phyloP scores from a whole-genome alignment of 1,140 invertebrate species.

The Drosophila saltans region DNA sequence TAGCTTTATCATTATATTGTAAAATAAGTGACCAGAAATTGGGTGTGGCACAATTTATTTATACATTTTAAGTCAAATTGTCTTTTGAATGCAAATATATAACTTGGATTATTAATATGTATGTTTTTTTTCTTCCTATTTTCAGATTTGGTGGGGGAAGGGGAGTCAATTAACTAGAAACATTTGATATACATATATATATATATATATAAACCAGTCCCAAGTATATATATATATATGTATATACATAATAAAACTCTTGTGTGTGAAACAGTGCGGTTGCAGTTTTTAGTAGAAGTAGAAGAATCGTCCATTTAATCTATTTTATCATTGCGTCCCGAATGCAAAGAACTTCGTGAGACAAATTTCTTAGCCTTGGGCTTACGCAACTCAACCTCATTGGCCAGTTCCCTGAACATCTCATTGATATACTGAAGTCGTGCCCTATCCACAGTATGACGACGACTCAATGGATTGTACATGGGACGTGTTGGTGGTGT shows the following conservation, averaged over 20 bases:
- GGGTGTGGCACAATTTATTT: conserved; percentile 1
- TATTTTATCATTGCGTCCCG: conserved; percentile 50
- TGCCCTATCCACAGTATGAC: conserved; percentile 42
- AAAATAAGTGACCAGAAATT: not conserved
- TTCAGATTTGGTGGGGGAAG: not conserved
- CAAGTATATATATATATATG: not conserved
- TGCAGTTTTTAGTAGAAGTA: no score
- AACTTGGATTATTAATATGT: not conserved
- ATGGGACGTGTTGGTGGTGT: conserved; percentile 8
- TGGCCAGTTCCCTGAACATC: conserved; percentile 34
- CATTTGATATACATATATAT: not conserved
- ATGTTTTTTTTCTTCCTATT: not conserved
- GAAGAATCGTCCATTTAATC: conserved; percentile 23
- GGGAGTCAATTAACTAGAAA: not conserved
- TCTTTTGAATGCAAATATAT: not conserved
- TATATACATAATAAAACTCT: not conserved
- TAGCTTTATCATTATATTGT: not conserved
- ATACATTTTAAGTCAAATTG: not conserved
- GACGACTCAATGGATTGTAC: conserved; percentile 49
- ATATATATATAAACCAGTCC: no score
- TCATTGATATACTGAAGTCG: conserved; percentile 57
- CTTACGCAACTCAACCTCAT: conserved; percentile 34
- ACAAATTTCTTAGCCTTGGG: conserved; percentile 35
- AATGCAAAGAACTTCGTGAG: conserved; percentile 41
- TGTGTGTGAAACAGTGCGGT: not conserved